Conservation (phyloP, 2,888 invertebrate species). For the Tenodera sinensis region DNA sequence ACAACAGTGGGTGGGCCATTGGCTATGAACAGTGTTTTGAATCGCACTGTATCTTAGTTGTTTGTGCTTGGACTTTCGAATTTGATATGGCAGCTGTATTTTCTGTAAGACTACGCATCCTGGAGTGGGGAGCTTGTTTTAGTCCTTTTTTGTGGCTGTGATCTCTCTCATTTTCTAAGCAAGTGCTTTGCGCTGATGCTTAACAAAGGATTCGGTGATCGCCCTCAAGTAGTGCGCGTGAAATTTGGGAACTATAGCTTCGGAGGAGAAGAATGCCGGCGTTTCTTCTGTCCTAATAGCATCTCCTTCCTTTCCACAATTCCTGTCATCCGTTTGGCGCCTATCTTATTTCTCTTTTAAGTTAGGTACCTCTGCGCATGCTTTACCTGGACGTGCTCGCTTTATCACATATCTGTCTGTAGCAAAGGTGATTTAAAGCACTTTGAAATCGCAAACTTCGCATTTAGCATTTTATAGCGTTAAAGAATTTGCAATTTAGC, state of each 20-base stretch:
- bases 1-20: background rate
- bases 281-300: background rate
- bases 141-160: background rate
- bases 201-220: background rate
- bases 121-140: background rate
- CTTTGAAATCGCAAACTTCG: too few relatives aligned
- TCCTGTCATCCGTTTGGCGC: background rate
- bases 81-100: background rate
- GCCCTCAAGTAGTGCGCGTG: background rate
- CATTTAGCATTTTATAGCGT: too few relatives aligned
- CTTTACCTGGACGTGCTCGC: background rate
- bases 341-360: background rate
- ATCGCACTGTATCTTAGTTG: background rate
- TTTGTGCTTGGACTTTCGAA: background rate
- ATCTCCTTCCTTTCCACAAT: background rate
- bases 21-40: background rate
- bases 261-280: background rate
- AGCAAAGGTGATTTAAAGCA: too few relatives aligned
- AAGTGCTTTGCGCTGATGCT: background rate
- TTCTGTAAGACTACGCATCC: background rate
- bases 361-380: background rate
- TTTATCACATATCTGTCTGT: too few relatives aligned
- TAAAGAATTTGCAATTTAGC: too few relatives aligned
- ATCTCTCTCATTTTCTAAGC: background rate
- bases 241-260: slow-evolving; percentile 10